Evolutionary conservation across 2,113 vertebrate species (phyloP).

Genomic region (rabbit (Oryctolagus cuniculus)): mOryCun1.1 NC_091436.1:8258001-8258500

Average conservation of each 20-base stretch:
- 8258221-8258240: neutral
- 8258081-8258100: neutral
- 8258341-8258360: neutral
- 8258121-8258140: neutral
- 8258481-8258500: no score
- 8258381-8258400: neutral
- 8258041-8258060: neutral
- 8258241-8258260: neutral
- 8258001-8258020: no score
- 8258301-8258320: neutral
- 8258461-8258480: neutral
- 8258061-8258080: neutral
- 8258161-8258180: neutral
- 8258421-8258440: no score
- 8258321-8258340: neutral
- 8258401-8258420: neutral
- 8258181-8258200: neutral
- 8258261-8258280: neutral
- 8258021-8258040: no score
- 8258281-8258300: neutral
- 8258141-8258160: neutral
- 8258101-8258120: neutral
- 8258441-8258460: no score
- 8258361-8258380: neutral
- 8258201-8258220: neutral